Base-by-base conservation (phyloP, 1,140 invertebrate species). In the Battus philenor region DNA sequence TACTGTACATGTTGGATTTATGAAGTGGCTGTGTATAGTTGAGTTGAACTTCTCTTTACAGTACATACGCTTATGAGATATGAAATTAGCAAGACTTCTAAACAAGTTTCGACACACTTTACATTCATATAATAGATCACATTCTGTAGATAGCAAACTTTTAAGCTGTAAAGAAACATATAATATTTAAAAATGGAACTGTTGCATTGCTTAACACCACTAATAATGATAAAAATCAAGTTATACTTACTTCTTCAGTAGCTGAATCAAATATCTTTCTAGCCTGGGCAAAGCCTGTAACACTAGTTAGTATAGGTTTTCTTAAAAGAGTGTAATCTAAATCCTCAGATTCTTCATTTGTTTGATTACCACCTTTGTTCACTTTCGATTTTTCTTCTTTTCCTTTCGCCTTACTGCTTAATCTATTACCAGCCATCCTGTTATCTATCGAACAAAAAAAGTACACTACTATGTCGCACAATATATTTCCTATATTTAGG, bases 81-180 rank as follows among this genome's bases (percentile, higher is more conserved):
- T 89, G 64, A 96, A 94, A 81, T 96, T 95, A 0, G 91, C 89
- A 46, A 96, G 81, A 64, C 92, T 93, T 60, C 95, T 88, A 76
- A 95, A 96, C 59, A 97, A 87, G 70, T 91, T 95, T n/a, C 90
- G 86, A 72, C 95, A 97, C 15, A 94, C 89, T 74, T 91, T 91
- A 74, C 95, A 97, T 76, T 97, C 95, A 68, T 94, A 93, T 56
- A 97, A 89, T 29, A 95, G 72, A 69, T 94, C 92, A 87, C 94
- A 95, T 87, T 96, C 94, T 67, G 92, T 89, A 8, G 89, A 79
- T 4, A 97, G 79, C 24, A 95, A 72, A 31, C 90, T 82, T 54
- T 90, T 89, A 9, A 95, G 87, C 91, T 94, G 85, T 44, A 87
- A 86, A 53, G 22, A 50, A 31, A 22, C 13, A 12, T 24, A n/a